Evolutionary conservation across 2,113 vertebrate species (phyloP).

Genomic region (Actinemys pallida): DNA sequence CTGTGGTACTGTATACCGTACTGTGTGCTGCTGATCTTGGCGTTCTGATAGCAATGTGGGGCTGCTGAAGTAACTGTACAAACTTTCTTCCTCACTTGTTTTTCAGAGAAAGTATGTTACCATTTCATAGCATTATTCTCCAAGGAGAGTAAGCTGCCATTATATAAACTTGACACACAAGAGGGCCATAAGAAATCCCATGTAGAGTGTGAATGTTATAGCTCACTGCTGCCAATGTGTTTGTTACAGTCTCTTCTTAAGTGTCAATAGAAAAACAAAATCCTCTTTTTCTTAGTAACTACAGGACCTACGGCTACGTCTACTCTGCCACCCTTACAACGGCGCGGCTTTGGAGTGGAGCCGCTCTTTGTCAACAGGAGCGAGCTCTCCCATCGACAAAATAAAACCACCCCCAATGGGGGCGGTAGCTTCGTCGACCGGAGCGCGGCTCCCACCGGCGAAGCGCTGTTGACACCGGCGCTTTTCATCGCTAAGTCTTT

Average conservation of each 20-base stretch:
- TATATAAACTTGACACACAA: fast-evolving
- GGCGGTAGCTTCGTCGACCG: too few relatives aligned
- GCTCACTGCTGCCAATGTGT: neutral
- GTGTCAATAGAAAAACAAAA: neutral
- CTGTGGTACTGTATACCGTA: fast-evolving
- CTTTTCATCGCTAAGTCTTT: too few relatives aligned
- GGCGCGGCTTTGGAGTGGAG: too few relatives aligned
- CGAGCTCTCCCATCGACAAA: too few relatives aligned
- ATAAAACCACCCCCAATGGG: too few relatives aligned
- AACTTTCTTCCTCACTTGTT: fast-evolving
- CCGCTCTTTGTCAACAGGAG: too few relatives aligned
- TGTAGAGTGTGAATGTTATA: neutral
- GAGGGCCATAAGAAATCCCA: fast-evolving
- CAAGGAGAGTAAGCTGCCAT: neutral
- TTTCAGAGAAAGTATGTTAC: fast-evolving
- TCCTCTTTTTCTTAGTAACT: neutral
- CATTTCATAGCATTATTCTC: neutral
- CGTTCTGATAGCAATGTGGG: fast-evolving
- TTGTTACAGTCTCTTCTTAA: neutral
- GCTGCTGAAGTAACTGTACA: fast-evolving
- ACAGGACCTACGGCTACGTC: neutral
- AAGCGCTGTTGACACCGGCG: too few relatives aligned
- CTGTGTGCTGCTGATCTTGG: fast-evolving
- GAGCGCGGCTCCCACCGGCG: too few relatives aligned
- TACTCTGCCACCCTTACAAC: too few relatives aligned